Conservation (phyloP, 2,797 vertebrate species). For the Leptatherina wallacei region DNA sequence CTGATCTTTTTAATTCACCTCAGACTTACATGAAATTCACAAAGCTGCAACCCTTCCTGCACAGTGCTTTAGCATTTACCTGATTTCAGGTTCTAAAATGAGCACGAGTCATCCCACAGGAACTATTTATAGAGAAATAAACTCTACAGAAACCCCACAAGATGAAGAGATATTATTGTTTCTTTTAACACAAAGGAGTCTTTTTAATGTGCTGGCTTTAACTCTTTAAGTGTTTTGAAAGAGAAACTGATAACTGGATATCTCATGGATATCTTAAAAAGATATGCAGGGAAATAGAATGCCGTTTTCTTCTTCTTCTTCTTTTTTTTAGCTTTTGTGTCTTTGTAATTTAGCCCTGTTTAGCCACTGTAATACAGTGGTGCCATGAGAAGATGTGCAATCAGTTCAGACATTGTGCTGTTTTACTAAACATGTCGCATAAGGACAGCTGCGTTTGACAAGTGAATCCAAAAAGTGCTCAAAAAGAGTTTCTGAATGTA, state of each 20-base stretch:
- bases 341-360: constrained; percentile 11
- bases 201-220: constrained; percentile 26
- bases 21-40: background rate
- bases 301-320: background rate
- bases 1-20: background rate
- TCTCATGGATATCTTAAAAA: background rate
- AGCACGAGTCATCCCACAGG: constrained; percentile 26
- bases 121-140: constrained; percentile 11
- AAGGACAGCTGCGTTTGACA: background rate
- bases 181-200: constrained; percentile 18
- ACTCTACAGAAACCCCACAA: background rate
- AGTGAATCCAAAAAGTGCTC: background rate
- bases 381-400: background rate
- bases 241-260: background rate
- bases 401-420: background rate
- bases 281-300: background rate
- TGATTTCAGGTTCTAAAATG: constrained; percentile 25
- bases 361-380: background rate
- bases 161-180: constrained; percentile 1
- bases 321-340: background rate
- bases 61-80: constrained; percentile 24
- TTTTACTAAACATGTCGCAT: background rate
- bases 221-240: background rate
- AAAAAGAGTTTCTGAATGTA: background rate
- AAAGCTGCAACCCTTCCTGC: background rate